Evolutionary conservation across 2,888 invertebrate genomes (phyloP).

Genomic region (Agonopterix heracliana): DNA sequence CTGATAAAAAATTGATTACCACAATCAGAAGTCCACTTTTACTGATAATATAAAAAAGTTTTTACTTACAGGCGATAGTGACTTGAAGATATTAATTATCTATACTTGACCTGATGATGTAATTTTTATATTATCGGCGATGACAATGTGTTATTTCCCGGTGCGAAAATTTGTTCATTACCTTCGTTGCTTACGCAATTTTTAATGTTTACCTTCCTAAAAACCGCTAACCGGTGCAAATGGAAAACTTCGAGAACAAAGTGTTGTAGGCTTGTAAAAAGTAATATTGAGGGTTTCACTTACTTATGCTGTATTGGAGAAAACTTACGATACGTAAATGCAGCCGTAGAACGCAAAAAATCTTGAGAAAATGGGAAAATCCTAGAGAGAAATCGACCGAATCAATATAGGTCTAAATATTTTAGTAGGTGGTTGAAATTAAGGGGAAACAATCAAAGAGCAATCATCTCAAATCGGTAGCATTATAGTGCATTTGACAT

Average conservation of each 20-base stretch:
- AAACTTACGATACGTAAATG: slow-evolving; percentile 9
- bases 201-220: background rate
- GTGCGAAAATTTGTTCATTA: background rate
- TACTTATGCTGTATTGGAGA: slow-evolving; percentile 14
- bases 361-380: slow-evolving; percentile 21
- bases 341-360: slow-evolving; percentile 16
- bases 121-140: slow-evolving; percentile 4
- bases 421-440: slow-evolving; percentile 1
- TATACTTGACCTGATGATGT: background rate
- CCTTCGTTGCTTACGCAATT: background rate
- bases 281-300: slow-evolving; percentile 13
- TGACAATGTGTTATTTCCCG: background rate
- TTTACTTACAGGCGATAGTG: no score
- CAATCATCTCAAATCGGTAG: slow-evolving; percentile 20
- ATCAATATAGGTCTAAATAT: slow-evolving; percentile 2
- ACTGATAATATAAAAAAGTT: no score
- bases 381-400: slow-evolving; percentile 19
- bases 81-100: no score
- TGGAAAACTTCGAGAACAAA: background rate
- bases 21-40: no score
- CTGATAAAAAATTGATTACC: no score
- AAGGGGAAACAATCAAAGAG: background rate
- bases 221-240: background rate
- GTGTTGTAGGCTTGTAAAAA: background rate
- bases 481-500: slow-evolving; percentile 20